phyloP scores from a whole-genome alignment of 2,888 invertebrate species.

The Torymus aiolomorphi region DNA sequence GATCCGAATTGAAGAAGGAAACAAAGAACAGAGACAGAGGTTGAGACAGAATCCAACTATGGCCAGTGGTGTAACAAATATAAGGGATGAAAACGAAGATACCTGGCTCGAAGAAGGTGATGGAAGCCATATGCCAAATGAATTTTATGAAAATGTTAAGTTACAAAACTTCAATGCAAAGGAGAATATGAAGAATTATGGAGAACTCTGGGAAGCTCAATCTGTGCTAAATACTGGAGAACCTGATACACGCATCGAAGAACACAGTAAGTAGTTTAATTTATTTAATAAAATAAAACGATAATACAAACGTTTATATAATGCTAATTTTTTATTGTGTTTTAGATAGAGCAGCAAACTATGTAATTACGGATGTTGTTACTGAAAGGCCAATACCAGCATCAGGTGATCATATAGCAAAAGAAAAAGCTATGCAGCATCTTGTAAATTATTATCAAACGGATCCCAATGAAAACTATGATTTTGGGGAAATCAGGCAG shows the following conservation, averaged over 20 bases:
- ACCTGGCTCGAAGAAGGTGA: slow-evolving; percentile 52
- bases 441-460: slow-evolving; percentile 21
- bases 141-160: slow-evolving; percentile 58
- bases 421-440: slow-evolving; percentile 28
- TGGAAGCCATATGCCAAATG: slow-evolving; percentile 46
- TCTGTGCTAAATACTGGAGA: slow-evolving; percentile 34
- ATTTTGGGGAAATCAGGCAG: slow-evolving; percentile 21
- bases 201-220: slow-evolving; percentile 64
- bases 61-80: no score
- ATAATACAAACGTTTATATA: background rate
- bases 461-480: slow-evolving; percentile 14
- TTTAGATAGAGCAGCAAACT: slow-evolving; percentile 8
- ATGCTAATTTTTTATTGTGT: background rate
- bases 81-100: slow-evolving; percentile 45
- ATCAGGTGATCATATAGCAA: slow-evolving; percentile 4
- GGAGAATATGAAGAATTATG: slow-evolving; percentile 53
- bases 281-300: background rate
- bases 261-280: slow-evolving; percentile 16
- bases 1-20: background rate
- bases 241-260: background rate
- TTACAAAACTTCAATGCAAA: slow-evolving; percentile 31
- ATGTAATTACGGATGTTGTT: background rate
- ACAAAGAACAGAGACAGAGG: background rate
- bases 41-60: no score
- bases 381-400: slow-evolving; percentile 10